Evolutionary conservation across 2,113 vertebrate genomes (phyloP).

Genomic region (Malurus melanocephalus): DNA sequence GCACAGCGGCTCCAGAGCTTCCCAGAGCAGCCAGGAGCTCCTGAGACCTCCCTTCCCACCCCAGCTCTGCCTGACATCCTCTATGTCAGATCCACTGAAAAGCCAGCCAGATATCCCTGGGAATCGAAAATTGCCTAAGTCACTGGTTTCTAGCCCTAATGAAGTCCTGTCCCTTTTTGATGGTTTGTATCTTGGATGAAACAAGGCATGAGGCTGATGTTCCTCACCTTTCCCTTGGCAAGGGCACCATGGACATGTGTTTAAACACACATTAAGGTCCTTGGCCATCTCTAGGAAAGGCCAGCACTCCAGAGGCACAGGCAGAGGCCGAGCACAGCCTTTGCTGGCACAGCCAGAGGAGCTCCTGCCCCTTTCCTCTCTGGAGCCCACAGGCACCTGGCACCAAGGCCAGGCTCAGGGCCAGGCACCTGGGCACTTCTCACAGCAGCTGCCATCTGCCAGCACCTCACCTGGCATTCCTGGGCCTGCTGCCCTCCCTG

Average conservation of each 20-base stretch:
- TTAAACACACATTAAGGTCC: not conserved
- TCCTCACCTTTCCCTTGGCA: not conserved
- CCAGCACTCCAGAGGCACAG: not conserved
- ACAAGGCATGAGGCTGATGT: not conserved
- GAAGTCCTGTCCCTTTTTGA: not conserved
- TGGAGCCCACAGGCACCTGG: not conserved
- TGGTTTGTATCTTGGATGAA: not conserved
- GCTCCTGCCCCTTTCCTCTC: not conserved
- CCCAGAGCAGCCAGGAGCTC: not conserved
- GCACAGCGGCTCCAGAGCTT: not conserved
- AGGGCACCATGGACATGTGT: not conserved
- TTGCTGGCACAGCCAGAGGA: not conserved
- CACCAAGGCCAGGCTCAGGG: not conserved
- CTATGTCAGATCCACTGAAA: not conserved
- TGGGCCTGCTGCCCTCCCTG: not conserved
- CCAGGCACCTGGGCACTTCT: not conserved
- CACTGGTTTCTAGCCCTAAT: not conserved
- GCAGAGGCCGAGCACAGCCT: not conserved
- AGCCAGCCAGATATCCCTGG: not conserved
- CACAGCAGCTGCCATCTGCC: fast-evolving
- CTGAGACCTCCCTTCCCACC: not conserved
- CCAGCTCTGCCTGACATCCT: not conserved
- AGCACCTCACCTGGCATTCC: not conserved
- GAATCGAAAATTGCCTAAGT: not conserved
- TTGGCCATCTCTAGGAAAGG: not conserved